These are phyloP conservation scores for Shargacucullia verbasci DNA, from an alignment of 2,888 invertebrate genomes.

Conservation along the genomic window DNA sequence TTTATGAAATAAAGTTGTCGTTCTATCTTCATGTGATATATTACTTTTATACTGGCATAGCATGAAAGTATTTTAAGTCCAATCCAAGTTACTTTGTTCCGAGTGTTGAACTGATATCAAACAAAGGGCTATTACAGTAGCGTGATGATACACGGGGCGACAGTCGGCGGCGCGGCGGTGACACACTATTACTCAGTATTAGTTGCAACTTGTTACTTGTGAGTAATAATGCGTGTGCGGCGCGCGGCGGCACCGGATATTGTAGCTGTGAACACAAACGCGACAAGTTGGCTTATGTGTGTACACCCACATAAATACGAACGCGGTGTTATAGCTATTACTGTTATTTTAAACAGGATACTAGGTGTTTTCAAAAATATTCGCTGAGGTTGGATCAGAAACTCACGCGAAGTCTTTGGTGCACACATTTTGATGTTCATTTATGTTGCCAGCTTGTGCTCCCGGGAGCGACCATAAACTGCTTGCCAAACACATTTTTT, in stretches of 20 bases:
- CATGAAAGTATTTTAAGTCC: too few species aligned
- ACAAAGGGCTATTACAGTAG: background rate
- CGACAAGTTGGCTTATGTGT: constrained; percentile 30
- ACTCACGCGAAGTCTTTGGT: too few species aligned
- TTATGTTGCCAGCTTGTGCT: too few species aligned
- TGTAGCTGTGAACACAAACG: constrained; percentile 29
- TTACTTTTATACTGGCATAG: background rate
- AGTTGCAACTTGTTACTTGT: constrained; percentile 11
- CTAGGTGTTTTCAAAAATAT: too few species aligned
- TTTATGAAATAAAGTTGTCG: background rate
- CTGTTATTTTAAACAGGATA: too few species aligned
- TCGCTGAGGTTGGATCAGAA: too few species aligned
- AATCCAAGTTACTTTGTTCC: background rate
- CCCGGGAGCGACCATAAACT: too few species aligned
- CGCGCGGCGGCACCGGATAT: constrained; percentile 21
- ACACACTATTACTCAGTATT: constrained; percentile 4
- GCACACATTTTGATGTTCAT: too few species aligned
- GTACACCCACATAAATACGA: constrained; percentile 18
- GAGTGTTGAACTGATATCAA: constrained; percentile 3
- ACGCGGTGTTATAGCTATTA: too few species aligned
- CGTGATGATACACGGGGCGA: too few species aligned
- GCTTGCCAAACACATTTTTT: too few species aligned
- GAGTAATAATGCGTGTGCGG: background rate
- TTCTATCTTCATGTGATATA: background rate
- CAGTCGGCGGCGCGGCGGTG: background rate